These are phyloP conservation scores for Musca domestica DNA, from an alignment of 1,140 invertebrate species.

Conservation along the genomic window DNA sequence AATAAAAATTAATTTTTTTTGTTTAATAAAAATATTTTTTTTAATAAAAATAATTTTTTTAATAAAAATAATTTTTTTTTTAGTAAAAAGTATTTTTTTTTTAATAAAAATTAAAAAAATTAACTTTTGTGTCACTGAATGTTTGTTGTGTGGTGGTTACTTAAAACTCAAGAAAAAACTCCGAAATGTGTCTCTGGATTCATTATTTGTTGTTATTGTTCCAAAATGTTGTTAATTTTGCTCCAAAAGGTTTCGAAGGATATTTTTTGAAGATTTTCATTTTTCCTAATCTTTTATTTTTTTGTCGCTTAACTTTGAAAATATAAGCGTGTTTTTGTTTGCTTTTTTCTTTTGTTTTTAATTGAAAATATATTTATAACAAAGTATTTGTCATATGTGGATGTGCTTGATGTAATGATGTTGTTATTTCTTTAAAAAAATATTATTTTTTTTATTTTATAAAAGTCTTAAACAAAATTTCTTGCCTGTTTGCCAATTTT, in stretches of 20 bases:
- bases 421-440: conserved; percentile 30
- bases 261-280: not conserved
- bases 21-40: not conserved
- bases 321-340: not conserved
- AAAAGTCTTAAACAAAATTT: too few relatives aligned
- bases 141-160: too few relatives aligned
- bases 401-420: conserved; percentile 29
- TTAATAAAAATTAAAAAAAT: too few relatives aligned
- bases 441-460: too few relatives aligned
- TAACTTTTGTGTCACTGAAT: too few relatives aligned
- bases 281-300: not conserved
- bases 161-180: too few relatives aligned
- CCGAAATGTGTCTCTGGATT: too few relatives aligned
- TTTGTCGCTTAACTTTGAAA: not conserved
- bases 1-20: too few relatives aligned
- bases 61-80: not conserved
- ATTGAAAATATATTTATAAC: not conserved
- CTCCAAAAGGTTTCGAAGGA: conserved; percentile 1
- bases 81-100: too few relatives aligned
- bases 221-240: not conserved
- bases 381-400: conserved; percentile 27
- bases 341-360: conserved; percentile 2
- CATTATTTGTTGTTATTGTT: too few relatives aligned
- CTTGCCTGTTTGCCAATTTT: too few relatives aligned
- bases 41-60: not conserved